Percentiles rank a stretch among this genome's conserved stretches.
Evolutionary conservation across 2,888 invertebrate genomes (phyloP).

Genomic region (Lamproptera curius): DNA sequence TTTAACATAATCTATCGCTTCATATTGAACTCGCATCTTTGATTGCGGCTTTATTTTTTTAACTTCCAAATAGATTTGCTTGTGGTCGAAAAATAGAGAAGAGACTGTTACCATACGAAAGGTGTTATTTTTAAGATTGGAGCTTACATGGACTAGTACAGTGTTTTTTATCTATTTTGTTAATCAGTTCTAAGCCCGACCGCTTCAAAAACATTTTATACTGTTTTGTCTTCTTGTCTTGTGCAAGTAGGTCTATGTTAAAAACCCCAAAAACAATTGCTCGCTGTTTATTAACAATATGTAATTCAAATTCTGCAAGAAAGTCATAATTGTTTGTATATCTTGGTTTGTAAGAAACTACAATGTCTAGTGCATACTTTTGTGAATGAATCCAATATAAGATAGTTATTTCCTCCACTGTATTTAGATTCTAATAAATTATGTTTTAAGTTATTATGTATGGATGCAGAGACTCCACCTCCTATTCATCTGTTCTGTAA

Average conservation of each 20-base stretch:
- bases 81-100: neutral
- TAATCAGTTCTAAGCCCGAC: conserved; percentile 20
- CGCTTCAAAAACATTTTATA: conserved; percentile 1
- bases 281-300: conserved; percentile 23
- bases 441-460: neutral
- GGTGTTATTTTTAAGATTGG: neutral
- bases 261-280: conserved; percentile 27
- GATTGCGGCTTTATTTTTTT: neutral
- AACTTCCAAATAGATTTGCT: neutral
- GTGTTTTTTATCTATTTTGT: conserved; percentile 22
- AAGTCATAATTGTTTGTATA: conserved; percentile 24
- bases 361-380: no score
- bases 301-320: conserved; percentile 18
- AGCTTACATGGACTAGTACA: conserved; percentile 8
- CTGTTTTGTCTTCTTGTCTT: no score
- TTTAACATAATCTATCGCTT: neutral
- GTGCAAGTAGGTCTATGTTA: conserved; percentile 24
- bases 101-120: neutral
- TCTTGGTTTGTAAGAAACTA: conserved; percentile 27
- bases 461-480: neutral
- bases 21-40: neutral
- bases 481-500: neutral
- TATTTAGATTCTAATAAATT: no score
- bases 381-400: conserved; percentile 4
- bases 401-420: neutral